Base-by-base conservation (phyloP, 1,140 invertebrate genomes). In the Sesamia nonagrioides region DNA sequence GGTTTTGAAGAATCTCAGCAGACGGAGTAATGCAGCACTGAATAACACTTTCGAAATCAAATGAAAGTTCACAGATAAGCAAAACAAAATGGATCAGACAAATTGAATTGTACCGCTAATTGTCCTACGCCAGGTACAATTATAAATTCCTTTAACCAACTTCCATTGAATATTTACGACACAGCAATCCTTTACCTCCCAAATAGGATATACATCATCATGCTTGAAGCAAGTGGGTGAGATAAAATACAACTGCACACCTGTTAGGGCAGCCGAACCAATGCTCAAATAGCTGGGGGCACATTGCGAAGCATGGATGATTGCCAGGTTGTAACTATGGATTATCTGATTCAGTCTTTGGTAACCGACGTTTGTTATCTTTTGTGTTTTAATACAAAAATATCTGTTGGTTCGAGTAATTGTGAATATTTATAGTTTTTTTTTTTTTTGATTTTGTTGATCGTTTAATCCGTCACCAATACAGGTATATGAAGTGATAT, bases 271-370 rank as follows among this genome's bases (percentile, higher is more conserved):
- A 40, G 37, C 6, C 61, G 42, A 40, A 37, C 35, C 11, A 63
- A 35, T 63, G 18, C 37, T 42, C 50, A 71, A 71, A 71, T 54
- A 52, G 68, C 68, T 54, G 4, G 27, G n/a, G 50, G 68, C 68
- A 4, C 9, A 71, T 71, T 71, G 68, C 68, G 50, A 35, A 54
- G 48, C 68, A 37, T 71, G 33, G 11, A 71, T 54, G 68, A 71
- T 71, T 71, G 48, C 66, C 50, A 37, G 50, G 48, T 18, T 33
- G 11, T 9, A 37, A 6, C 17, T 18, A 27, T 50, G 66, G 42
- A 71, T 35, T 71, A 71, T 71, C 45, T 71, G 48, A 54, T 71
- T 54, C 50, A 17, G 21, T 66, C 61, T 69, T 69, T 69, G 60
- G 33, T 40, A 66, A 45, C 40, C 45, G 45, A n/a, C 5, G 27